Percentiles rank a stretch among this genome's conserved stretches.
Evolutionary conservation across 1,140 invertebrate species (phyloP).

Genomic region (Amphibalanus amphitrite): DNA sequence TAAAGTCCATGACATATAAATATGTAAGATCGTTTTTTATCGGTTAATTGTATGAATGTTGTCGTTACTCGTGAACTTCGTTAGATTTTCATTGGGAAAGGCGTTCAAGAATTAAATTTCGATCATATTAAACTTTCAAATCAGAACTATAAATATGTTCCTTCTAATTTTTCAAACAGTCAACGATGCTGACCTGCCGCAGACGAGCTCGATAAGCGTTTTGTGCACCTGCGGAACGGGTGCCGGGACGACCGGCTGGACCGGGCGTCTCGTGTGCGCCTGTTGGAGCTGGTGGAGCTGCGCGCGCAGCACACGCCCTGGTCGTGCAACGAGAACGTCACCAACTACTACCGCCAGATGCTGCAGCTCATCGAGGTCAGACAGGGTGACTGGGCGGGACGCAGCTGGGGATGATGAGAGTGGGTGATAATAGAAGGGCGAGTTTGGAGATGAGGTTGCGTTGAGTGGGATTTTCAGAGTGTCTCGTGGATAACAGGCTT

Average conservation of each 20-base stretch:
- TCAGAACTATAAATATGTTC: no score
- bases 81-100: no score
- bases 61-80: not conserved
- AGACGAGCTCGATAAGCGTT: constrained; percentile 49
- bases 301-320: constrained; percentile 53
- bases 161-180: no score
- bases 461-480: no score
- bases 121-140: no score
- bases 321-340: constrained; percentile 57
- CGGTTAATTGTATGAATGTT: constrained; percentile 2
- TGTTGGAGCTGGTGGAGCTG: constrained; percentile 73
- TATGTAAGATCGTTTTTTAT: constrained; percentile 15
- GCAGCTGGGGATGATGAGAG: no score
- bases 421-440: no score
- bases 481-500: no score
- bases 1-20: not conserved
- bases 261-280: constrained; percentile 55
- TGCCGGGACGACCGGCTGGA: constrained; percentile 58
- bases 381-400: no score
- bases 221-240: constrained; percentile 67
- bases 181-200: no score
- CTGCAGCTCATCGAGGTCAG: constrained; percentile 48
- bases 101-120: no score
- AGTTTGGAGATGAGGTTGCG: no score
- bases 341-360: constrained; percentile 63